phyloP scores from a whole-genome alignment of 2,113 vertebrate species.

The Sminthopsis crassicaudata region DNA sequence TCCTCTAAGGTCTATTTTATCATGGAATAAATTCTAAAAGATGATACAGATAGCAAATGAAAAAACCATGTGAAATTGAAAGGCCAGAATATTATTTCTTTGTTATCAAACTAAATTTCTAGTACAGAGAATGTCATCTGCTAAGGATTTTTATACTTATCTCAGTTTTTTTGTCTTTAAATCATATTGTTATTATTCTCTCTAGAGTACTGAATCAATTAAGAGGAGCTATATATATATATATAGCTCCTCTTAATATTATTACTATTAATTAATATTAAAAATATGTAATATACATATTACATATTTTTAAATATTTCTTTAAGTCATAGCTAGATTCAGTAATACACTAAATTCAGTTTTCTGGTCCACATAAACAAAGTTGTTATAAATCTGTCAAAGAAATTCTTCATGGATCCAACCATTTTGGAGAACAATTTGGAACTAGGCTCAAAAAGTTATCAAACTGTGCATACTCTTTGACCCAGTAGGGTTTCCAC shows the following conservation, averaged over 20 bases:
- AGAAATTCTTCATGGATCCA: constrained; percentile 4
- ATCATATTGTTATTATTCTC: constrained; percentile 11
- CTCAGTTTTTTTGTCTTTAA: constrained; percentile 11
- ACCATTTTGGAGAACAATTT: too few species aligned
- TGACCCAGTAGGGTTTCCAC: too few species aligned
- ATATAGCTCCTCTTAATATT: too few species aligned
- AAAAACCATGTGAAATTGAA: constrained; percentile 7
- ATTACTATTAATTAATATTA: too few species aligned
- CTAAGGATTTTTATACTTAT: not conserved
- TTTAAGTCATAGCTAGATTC: not conserved
- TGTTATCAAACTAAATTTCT: constrained; percentile 14
- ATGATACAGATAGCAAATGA: not conserved
- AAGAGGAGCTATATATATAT: not conserved
- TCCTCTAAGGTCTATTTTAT: constrained; percentile 20
- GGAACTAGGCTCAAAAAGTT: too few species aligned
- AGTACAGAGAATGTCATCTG: constrained; percentile 15
- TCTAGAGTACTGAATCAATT: constrained; percentile 16
- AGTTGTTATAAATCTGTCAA: constrained; percentile 23
- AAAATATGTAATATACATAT: not conserved
- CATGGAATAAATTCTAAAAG: constrained; percentile 35
- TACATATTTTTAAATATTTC: constrained; percentile 29
- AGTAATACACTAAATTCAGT: not conserved
- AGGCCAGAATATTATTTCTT: constrained; percentile 29
- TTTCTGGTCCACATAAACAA: constrained; percentile 1
- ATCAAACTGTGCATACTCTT: too few species aligned